phyloP scores from a whole-genome alignment of 1,140 invertebrate genomes.

The Cardiocondyla obscurior region DNA sequence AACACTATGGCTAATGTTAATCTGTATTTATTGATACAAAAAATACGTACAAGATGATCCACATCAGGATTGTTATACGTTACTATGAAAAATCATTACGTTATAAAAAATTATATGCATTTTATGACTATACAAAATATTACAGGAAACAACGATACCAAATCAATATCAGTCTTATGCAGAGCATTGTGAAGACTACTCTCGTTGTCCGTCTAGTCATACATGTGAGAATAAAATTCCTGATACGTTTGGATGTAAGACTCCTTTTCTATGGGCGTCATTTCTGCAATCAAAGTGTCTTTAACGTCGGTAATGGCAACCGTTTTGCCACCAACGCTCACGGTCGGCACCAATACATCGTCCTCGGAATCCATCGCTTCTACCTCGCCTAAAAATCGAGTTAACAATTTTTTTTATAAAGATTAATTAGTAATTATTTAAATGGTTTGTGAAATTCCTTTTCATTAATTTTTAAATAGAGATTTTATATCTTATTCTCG shows the following conservation, averaged over 20 bases:
- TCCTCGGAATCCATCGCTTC: slow-evolving; percentile 93
- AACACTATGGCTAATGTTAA: background rate
- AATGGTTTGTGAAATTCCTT: background rate
- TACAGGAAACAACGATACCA: slow-evolving; percentile 60
- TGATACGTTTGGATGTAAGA: slow-evolving; percentile 97
- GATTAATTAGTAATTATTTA: slow-evolving; percentile 61
- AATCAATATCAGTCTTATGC: slow-evolving; percentile 55
- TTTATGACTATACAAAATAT: slow-evolving; percentile 73
- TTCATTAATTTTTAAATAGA: background rate
- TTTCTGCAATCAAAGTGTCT: slow-evolving; percentile 93
- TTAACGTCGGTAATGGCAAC: slow-evolving; percentile 92
- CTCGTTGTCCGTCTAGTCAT: slow-evolving; percentile 82
- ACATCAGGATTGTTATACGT: background rate
- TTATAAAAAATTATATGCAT: slow-evolving; percentile 68
- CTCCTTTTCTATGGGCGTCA: slow-evolving; percentile 97
- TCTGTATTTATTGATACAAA: background rate
- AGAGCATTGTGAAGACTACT: slow-evolving; percentile 42
- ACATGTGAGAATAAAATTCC: slow-evolving; percentile 95
- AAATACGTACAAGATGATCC: background rate
- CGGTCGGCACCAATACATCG: slow-evolving; percentile 92
- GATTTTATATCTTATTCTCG: background rate
- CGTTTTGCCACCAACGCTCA: slow-evolving; percentile 91
- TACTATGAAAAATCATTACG: background rate
- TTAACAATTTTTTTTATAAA: no score
- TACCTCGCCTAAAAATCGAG: slow-evolving; percentile 86